Evolutionary conservation across 2,888 invertebrate species (phyloP).

Genomic region (Conops quadrifasciatus): DNA sequence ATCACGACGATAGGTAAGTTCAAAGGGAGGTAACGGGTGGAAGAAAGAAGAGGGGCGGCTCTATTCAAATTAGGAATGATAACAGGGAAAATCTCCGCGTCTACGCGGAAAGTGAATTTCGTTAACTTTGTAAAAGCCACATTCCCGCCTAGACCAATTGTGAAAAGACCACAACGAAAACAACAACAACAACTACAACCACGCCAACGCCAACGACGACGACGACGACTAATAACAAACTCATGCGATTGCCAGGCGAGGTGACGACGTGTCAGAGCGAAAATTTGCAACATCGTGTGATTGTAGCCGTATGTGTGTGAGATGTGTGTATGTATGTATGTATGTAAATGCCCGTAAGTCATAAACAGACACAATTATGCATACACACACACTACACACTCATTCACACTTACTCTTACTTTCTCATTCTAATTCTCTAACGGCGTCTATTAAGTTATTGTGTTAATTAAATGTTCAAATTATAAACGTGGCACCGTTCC

Average conservation of each 20-base stretch:
- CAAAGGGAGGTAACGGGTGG: not conserved
- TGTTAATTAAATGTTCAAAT: slow-evolving; percentile 30
- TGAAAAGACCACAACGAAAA: not conserved
- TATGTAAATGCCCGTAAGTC: slow-evolving; percentile 19
- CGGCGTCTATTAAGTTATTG: slow-evolving; percentile 19
- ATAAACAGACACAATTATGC: not conserved
- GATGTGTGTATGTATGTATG: too few relatives aligned
- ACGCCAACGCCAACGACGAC: slow-evolving; percentile 66
- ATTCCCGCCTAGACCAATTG: not conserved
- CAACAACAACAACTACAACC: slow-evolving; percentile 91
- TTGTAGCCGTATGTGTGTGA: slow-evolving; percentile 35
- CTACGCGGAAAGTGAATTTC: not conserved
- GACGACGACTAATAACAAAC: not conserved
- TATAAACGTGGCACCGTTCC: slow-evolving; percentile 19
- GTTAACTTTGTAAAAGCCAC: not conserved
- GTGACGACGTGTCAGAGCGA: slow-evolving; percentile 30
- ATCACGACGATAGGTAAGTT: slow-evolving; percentile 93
- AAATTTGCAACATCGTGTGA: slow-evolving; percentile 39
- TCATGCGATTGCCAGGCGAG: slow-evolving; percentile 11
- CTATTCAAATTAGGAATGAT: slow-evolving; percentile 2
- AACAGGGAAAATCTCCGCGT: not conserved
- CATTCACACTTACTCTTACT: not conserved
- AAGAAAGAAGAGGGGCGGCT: not conserved
- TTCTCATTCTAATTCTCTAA: not conserved
- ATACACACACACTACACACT: slow-evolving; percentile 1